phyloP scores from a whole-genome alignment of 2,888 invertebrate genomes.

The Drosophila anceps region DNA sequence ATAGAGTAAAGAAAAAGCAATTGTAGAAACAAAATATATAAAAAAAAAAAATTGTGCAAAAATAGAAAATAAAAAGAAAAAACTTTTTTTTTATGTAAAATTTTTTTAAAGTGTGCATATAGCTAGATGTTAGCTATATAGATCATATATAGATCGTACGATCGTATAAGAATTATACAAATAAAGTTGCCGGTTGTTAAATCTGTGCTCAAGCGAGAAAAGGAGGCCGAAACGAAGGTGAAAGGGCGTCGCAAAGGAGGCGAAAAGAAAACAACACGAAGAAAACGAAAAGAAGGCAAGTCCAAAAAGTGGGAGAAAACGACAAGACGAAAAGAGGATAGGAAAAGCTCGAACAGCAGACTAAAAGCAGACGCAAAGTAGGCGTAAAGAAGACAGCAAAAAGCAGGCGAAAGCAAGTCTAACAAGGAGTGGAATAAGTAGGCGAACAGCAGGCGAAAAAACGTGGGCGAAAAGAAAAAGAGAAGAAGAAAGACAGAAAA shows the following conservation, averaged over 20 bases:
- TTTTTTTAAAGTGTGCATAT: conserved; percentile 54
- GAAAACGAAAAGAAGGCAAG: neutral
- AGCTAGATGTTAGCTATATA: conserved; percentile 25
- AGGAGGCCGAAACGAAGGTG: neutral
- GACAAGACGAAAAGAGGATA: neutral
- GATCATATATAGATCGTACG: conserved; percentile 21
- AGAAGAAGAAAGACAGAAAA: neutral
- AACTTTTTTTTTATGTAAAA: conserved; percentile 29
- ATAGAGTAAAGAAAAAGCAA: conserved; percentile 44
- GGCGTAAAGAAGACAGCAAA: neutral
- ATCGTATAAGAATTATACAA: conserved; percentile 12
- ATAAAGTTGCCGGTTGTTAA: conserved; percentile 38
- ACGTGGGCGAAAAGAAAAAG: neutral
- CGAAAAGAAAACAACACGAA: neutral
- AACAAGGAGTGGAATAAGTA: neutral
- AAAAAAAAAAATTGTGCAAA: neutral
- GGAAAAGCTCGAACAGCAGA: neutral
- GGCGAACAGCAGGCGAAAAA: neutral
- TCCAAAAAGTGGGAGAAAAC: neutral
- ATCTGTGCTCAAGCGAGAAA: conserved; percentile 31
- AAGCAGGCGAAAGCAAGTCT: neutral
- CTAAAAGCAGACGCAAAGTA: neutral
- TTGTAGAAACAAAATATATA: conserved; percentile 23
- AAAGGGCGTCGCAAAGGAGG: neutral
- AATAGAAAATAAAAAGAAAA: neutral